Conservation (phyloP, 2,113 vertebrate genomes). For the Mungos mungo region DNA sequence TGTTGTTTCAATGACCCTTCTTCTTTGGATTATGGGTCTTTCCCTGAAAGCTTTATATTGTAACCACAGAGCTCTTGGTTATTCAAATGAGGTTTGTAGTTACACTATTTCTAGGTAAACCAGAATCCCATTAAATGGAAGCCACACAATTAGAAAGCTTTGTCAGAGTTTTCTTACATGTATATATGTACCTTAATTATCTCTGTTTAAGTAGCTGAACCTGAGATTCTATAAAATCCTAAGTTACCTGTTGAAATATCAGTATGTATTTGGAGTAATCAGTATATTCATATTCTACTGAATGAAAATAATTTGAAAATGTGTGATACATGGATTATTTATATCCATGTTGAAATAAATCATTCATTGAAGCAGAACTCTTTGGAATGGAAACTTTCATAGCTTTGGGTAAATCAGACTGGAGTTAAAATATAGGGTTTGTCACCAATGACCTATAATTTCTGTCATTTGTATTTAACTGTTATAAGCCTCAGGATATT, state of each 20-base stretch:
- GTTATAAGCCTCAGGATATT: neutral
- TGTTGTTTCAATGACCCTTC: slow-evolving; percentile 39
- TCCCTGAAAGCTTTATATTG: neutral
- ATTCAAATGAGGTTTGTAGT: neutral
- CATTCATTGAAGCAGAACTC: neutral
- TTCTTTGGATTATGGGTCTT: neutral
- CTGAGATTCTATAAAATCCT: slow-evolving; percentile 23
- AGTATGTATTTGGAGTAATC: slow-evolving; percentile 60
- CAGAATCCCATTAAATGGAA: slow-evolving; percentile 22
- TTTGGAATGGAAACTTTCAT: neutral
- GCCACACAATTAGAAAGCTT: slow-evolving; percentile 47
- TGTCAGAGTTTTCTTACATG: slow-evolving; percentile 38
- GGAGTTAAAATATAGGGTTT: neutral
- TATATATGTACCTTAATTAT: slow-evolving; percentile 52
- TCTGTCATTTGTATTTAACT: neutral
- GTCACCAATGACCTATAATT: neutral
- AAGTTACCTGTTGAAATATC: slow-evolving; percentile 60
- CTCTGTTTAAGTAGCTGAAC: slow-evolving; percentile 50
- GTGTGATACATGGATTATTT: slow-evolving; percentile 46
- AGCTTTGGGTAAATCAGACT: neutral
- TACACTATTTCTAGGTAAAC: slow-evolving; percentile 9
- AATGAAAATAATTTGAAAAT: slow-evolving; percentile 66
- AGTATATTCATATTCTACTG: slow-evolving; percentile 60
- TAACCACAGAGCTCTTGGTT: neutral
- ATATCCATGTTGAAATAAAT: neutral